Evolutionary conservation across 1,140 invertebrate genomes (phyloP), one percentile per base, ranked within the genome.

Genomic region (Maniola jurtina): DNA sequence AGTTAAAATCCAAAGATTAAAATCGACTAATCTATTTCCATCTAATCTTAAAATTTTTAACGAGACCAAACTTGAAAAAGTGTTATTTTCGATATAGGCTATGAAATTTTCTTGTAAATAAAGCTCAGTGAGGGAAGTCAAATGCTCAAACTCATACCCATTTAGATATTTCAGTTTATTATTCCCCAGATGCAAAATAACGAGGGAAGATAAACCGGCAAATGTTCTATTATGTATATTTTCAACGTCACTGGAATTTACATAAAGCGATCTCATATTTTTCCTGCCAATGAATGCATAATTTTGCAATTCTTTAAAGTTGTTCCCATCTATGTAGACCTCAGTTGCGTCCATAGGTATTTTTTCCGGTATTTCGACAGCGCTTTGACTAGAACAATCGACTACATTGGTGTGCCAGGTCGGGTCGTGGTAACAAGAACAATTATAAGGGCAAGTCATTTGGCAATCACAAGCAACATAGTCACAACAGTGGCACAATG

Each of bases 261-360:
- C 95, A 87, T 94, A 98, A 10, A 98, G 88, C 13, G 95, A 94
- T 72, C 94, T 93, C 93, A 98, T 94, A 87, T 98, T 98, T 91
- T 98, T 98, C 13, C 97, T 92, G 0, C 97, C 97, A 75, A 98
- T 98, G 83, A 98, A 97, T 55, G 96, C 95, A 88, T 98, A 97
- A 90, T 96, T 96, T 81, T 96, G 94, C 58, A 98, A 89, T 85
- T 96, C 94, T 66, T 93, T 94, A 68, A 98, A 95, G 73, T 96
- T 93, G 83, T 98, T 98, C 16, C 97, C 97, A 84, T 98, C 97
- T 64, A 98, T 91, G 77, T 97, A 98, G 0, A 98, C 94, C 83
- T 97, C 96, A 16, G 97, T 98, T 0, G 96, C 96, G 84, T 98
- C 97, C 97, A 98, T 98, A 10, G 97, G 97, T 65, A 98, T 96